Conservation (phyloP, 2,113 vertebrate genomes). For the Ivindomyrus marchei region DNA sequence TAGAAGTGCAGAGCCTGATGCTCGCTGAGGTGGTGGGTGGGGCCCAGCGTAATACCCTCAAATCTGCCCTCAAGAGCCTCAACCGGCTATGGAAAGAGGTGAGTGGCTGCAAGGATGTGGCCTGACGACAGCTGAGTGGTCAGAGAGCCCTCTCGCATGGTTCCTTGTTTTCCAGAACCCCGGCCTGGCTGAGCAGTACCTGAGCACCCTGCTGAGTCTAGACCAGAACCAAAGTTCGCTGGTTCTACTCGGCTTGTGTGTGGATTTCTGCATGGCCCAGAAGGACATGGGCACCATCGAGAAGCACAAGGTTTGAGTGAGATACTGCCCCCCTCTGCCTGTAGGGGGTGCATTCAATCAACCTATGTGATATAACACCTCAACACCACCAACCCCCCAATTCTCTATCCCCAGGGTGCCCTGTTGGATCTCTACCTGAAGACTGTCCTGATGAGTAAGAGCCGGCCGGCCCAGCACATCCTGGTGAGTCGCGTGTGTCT, state of each 20-base stretch:
- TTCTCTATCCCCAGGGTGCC: conserved; percentile 57
- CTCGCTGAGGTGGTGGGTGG: conserved; percentile 83
- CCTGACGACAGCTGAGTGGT: not conserved
- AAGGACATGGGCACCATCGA: conserved; percentile 72
- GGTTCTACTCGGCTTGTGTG: conserved; percentile 73
- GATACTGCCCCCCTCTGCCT: not conserved
- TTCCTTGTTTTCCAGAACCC: conserved; percentile 64
- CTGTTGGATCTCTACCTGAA: conserved; percentile 90
- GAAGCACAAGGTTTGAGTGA: conserved; percentile 69
- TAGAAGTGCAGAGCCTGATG: conserved; percentile 88
- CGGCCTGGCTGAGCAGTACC: conserved; percentile 77
- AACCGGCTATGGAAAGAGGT: conserved; percentile 83
- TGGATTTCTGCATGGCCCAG: conserved; percentile 78
- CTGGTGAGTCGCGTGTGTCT: conserved; percentile 61
- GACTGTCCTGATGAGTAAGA: conserved; percentile 90
- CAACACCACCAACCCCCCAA: not conserved
- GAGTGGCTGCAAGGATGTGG: conserved; percentile 25
- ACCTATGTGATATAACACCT: not conserved
- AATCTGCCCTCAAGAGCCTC: conserved; percentile 75
- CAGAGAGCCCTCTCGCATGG: not conserved
- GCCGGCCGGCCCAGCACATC: conserved; percentile 77
- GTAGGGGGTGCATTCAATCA: not conserved
- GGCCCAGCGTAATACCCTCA: conserved; percentile 71
- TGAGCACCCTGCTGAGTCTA: conserved; percentile 72
- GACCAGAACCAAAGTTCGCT: conserved; percentile 73